Evolutionary conservation across 35 echinoderm and acorn worm species (phyloP), one percentile per base, ranked within the genome.

Genomic region (Lytechinus variegatus): DNA sequence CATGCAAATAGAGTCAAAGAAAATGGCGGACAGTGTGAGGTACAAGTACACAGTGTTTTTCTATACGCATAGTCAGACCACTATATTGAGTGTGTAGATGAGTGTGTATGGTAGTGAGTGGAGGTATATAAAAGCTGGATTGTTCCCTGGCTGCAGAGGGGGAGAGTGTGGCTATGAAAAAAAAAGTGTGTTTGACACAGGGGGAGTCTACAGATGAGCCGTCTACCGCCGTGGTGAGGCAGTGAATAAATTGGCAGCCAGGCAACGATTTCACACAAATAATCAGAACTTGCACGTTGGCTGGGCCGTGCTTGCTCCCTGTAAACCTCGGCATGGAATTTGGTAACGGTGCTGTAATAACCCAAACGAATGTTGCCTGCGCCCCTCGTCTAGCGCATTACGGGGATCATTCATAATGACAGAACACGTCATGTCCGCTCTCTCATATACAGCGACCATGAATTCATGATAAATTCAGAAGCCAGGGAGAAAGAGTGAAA

Each of bases 171-270:
- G 66, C 16, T 79, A 79, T 71, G 16, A n/a, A 79, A 79, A 72
- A 24, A 13, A 71, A 7, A 79, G 66, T 79, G 66, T 79, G 66
- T 5, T 19, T 4, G 5, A 71, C 61, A 71, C 61, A 16, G 66
- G 66, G 33, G 19, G n/a, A 79, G 66, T 79, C 66, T 79, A 79
- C 66, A 16, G 66, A 16, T 79, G 19, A 79, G 66, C n/a, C 66
- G 66, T 79, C 28, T 90, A 33, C 88, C 52, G 27, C 52, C 88
- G 66, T 90, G 88, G 88, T 8, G 52, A 52, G 52, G 27, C 88
- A 52, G 28, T 90, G 88, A 90, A 90, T 90, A 90, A 90, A 90
- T 54, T 90, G 88, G 88, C 88, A 90, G 88, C 88, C 88, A 90
- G 88, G 88, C 88, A 90, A 90, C 88, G 88, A 90, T 52, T 52